Conservation (phyloP, 2,113 vertebrate genomes). For the Psammodynastes pulverulentus region DNA sequence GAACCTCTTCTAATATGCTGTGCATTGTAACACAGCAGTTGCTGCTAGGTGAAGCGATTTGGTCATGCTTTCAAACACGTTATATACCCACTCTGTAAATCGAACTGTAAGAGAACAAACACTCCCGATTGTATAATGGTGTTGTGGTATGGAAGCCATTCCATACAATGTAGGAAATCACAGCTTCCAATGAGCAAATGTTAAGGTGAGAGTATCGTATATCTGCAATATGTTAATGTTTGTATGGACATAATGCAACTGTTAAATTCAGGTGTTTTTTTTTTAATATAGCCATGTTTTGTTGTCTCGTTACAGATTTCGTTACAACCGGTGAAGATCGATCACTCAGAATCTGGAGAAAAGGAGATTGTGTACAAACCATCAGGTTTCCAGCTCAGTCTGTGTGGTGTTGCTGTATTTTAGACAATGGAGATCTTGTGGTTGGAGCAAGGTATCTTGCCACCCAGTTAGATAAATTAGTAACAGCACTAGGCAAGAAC, state of each 20-base stretch:
- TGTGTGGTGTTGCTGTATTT: conserved; percentile 94
- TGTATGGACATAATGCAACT: not conserved
- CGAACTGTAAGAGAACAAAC: not conserved
- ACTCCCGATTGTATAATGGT: too few relatives aligned
- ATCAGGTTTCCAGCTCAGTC: conserved; percentile 93
- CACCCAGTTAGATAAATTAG: not conserved
- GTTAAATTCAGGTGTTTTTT: rapidly evolving
- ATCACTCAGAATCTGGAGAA: conserved; percentile 88
- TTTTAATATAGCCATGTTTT: not conserved
- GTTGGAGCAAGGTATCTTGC: conserved; percentile 87
- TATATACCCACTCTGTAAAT: not conserved
- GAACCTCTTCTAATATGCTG: not conserved
- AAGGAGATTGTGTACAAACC: conserved; percentile 88
- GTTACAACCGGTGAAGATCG: conserved; percentile 92
- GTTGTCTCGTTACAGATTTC: conserved; percentile 78
- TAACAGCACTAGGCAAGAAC: not conserved
- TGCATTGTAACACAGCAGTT: not conserved
- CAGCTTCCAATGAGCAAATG: not conserved
- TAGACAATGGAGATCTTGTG: conserved; percentile 89
- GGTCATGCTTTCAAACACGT: not conserved
- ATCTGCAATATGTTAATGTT: not conserved
- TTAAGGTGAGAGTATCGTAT: not conserved
- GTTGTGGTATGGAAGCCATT: not conserved
- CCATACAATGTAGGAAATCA: not conserved
- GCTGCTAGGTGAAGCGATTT: not conserved